A percentile compares a stretch with the other conserved stretches of the same genome.
Evolutionary conservation across 2,113 vertebrate genomes (phyloP).

Genomic region (Sus scrofa): T2T-Sscrofa CM000822.6:83058001-83058500

Average conservation of each 20-base stretch:
- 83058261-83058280: neutral
- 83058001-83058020: neutral
- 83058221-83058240: neutral
- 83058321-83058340: neutral
- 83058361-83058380: no score
- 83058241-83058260: neutral
- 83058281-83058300: neutral
- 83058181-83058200: neutral
- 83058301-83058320: neutral
- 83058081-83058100: neutral
- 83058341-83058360: neutral
- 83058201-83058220: neutral
- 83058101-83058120: no score
- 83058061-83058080: rapidly evolving
- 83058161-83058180: neutral
- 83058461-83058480: neutral
- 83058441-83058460: neutral
- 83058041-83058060: neutral
- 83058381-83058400: neutral
- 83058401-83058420: no score
- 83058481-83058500: neutral
- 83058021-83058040: rapidly evolving
- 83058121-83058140: neutral
- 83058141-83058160: neutral
- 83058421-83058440: no score